Base-by-base conservation (phyloP, 2,888 invertebrate genomes). In the Thereva nobilitata region DNA sequence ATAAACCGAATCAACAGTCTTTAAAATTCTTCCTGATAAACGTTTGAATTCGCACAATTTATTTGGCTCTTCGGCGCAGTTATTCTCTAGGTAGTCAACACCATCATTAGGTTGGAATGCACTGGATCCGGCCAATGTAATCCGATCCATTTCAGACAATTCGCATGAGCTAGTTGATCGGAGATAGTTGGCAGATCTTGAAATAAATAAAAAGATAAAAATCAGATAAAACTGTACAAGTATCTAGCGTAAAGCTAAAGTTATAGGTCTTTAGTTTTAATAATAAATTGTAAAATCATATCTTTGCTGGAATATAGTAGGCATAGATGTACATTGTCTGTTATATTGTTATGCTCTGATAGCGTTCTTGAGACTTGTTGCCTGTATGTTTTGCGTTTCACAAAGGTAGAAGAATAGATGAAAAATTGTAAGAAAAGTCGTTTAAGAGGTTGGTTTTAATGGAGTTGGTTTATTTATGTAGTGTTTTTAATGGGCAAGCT, bases 41-140 rank as follows among this genome's bases (percentile, higher is more conserved):
- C 93, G 91, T 82, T 94, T 93, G 83, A 95, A 96, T 82, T 95
- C 95, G 82, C 95, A 95, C 70, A 95, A 84, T 80, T 93, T 94
- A 56, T 92, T 92, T n/a, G 95, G 94, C 77, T 95, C 95, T 76
- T 93, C 93, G 42, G 94, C 93, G 80, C 94, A 95, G 80, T 94
- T 93, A 82, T 94, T 95, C 81, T 95, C 94, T 83, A 95, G 85
- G 82, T 93, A 95, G 78, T 95, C 94, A 76, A 78, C 84, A 80
- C 86, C 86, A 78, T 87, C 87, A 72, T 86, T 86, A 68, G 85
- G 83, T 78, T 89, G 88, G 81, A 93, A 92, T 72, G 89, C 87
- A 75, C 85, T 89, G 66, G 90, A 89, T 72, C 93, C 92, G 68
- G 91, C 92, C 76, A 93, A 85, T 64, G 94, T 93, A 81, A 94